Base-by-base conservation (phyloP, 2,113 vertebrate species). In the Alces alces region DNA sequence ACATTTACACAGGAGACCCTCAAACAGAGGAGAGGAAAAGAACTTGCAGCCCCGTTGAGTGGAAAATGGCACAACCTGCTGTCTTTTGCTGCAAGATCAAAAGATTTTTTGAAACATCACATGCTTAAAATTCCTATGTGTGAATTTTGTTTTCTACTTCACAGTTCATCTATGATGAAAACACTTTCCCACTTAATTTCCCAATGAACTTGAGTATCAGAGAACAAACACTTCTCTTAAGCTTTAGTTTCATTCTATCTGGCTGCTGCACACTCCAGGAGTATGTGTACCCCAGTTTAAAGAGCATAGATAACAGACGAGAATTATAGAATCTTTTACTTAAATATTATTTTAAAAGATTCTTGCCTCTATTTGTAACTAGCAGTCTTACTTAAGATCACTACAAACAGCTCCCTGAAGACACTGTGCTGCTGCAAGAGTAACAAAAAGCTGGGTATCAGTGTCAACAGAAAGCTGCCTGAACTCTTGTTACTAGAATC, bases 331-430 rank as follows among this genome's bases (percentile, higher is more conserved):
- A 28, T 60, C 57, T 60, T 39, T 84, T 36, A 54, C 27, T 79
- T 78, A 84, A 80, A 55, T 54, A 28, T 9, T 58, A 92, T 25
- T 96, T 95, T 76, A 47, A 66, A 92, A 52, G 55, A 80, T 10
- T n/a, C 8, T 25, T 78, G 28, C 7, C 17, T 45, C 57, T 93
- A n/a, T 27, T 5, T 58, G 15, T 6, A 87, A 45, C 39, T 55
- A 87, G 73, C n/a, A 93, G 73, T 70, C 87, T 96, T 80, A 89
- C 39, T 93, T 45, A 83, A 54, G 83, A 23, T 86, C 64, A 91
- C 43, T 61, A 91, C 19, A 82, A 89, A 91, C 0, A 66, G 30
- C 55, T 95, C 54, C 43, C 84, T 39, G 15, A 88, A 94, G 23
- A 94, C 30, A 45, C 4, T 54, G 3, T 54, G n/a, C 36, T 90